Base-by-base conservation (phyloP, 2,113 vertebrate genomes). In the Gobio gobio region DNA sequence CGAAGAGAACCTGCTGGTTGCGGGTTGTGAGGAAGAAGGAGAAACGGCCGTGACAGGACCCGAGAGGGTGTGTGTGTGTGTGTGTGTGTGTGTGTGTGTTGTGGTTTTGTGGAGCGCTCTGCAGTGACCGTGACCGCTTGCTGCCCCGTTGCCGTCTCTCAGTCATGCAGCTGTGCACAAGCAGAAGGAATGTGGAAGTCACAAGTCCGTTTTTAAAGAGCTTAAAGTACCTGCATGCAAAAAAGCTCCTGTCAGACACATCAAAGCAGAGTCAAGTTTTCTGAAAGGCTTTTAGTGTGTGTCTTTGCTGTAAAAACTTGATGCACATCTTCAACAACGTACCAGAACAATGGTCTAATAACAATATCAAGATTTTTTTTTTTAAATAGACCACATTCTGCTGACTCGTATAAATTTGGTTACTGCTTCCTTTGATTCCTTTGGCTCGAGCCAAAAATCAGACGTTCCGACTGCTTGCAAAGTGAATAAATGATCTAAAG, bases 181-280 rank as follows among this genome's bases (percentile, higher is more conserved):
- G 58, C 79, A 16, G 13, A 26, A 68, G 47, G 63, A 82, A 82
- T 54, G 79, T 47, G 45, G 79, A 82, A 36, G 79, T 82, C 63
- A 54, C 24, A 22, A 36, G 61, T 82, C 61, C 26, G 22, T 36
- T 82, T 45, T 82, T 29, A 36, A 20, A 82, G 63, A 82, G 20
- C 26, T 82, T 22, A 54, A 36, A 22, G 63, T 40, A 54, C 79
- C 63, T 36, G 45, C 63, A 24, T 51, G 29, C 63, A 29, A 51
- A 49, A 49, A 45, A 82, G 79, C 63, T 36, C 1, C 79, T 82
- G 45, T 82, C 79, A 68, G 45, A 36, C 18, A 68, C 29, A 5
- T 66, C 43, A 47, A 45, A 24, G 9, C 24, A 22, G 18, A 68
- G 9, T 20, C 0, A 20, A 36, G 5, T 7, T 47, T 66, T 51